Base-by-base conservation (phyloP, 2,797 vertebrate genomes). In the Nasua narica region DNA sequence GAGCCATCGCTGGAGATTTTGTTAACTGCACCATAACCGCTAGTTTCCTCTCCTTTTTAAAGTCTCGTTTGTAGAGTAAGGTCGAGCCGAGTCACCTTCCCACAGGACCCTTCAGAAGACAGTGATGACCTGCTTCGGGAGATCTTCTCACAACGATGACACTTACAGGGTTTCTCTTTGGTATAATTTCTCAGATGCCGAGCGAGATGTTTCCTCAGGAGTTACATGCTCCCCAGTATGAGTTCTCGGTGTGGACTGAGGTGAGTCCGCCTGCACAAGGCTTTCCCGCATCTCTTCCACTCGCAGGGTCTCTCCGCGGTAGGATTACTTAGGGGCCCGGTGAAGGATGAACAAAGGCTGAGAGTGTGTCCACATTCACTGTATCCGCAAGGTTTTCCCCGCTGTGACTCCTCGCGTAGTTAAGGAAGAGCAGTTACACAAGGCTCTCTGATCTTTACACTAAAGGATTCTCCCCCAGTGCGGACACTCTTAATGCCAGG, bases 331-430 rank as follows among this genome's bases (percentile, higher is more conserved):
- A 13, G 15, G 35, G 79, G 82, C 13, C 29, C 32, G 19, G 74
- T 50, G 29, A 91, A 56, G 15, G 54, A 79, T 48, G 81, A 94
- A 48, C 13, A 21, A 50, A 78, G 81, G n/a, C 14, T 56, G 81
- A 94, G 79, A 11, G 52, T 5, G 13, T 62, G 52, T 67, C 76
- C 77, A n/a, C 91, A 88, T 9, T 90, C 93, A 14, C 52, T 37
- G 11, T 52, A 90, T 50, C 78, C 35, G 8, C n/a, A 87, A 0
- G 90, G 92, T 46, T 87, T 96, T 96, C 81, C 32, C 90, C 77
- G 2, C 58, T 91, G 74, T 95, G 96, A 35, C 81, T 93, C 32
- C 92, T 94, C 48, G 32, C 89, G 95, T 25, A 94, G 48, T 88
- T 7, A 96, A 60, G 48, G 67, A 79, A 40, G 81, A 92, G 56